Percentiles rank a stretch among this genome's conserved stretches.
Conservation (phyloP, 2,888 invertebrate genomes). For the Fabriciana adippe region DNA sequence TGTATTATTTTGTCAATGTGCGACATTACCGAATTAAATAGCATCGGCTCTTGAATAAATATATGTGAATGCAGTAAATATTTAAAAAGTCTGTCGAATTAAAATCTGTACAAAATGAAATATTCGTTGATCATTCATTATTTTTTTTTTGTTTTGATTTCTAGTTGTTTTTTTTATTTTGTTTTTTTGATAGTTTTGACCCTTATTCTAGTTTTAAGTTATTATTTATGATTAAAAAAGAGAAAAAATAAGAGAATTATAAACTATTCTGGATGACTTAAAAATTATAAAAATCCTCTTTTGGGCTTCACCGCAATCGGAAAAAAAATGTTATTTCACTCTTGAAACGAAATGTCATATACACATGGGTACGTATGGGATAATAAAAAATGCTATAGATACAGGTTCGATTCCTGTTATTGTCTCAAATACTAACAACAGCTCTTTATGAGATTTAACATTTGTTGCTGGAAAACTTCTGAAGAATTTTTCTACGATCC, state of each 20-base stretch:
- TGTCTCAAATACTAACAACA: too few relatives aligned
- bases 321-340: too few relatives aligned
- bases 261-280: too few relatives aligned
- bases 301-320: too few relatives aligned
- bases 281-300: too few relatives aligned
- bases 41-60: slow-evolving; percentile 62
- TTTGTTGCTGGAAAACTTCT: too few relatives aligned
- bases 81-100: slow-evolving; percentile 78
- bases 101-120: slow-evolving; percentile 79
- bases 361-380: too few relatives aligned
- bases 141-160: slow-evolving; percentile 32
- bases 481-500: too few relatives aligned
- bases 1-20: slow-evolving; percentile 60
- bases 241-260: neutral
- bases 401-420: too few relatives aligned
- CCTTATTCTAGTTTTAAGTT: neutral
- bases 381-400: too few relatives aligned
- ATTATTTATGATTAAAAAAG: neutral
- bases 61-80: slow-evolving; percentile 77
- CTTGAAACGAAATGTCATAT: too few relatives aligned
- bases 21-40: slow-evolving; percentile 72
- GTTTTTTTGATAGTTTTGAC: neutral
- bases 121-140: slow-evolving; percentile 66
- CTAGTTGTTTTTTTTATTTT: neutral
- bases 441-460: too few relatives aligned